Base-by-base conservation (phyloP, 2,888 invertebrate species). In the Himalopsyche tibetana region DNA sequence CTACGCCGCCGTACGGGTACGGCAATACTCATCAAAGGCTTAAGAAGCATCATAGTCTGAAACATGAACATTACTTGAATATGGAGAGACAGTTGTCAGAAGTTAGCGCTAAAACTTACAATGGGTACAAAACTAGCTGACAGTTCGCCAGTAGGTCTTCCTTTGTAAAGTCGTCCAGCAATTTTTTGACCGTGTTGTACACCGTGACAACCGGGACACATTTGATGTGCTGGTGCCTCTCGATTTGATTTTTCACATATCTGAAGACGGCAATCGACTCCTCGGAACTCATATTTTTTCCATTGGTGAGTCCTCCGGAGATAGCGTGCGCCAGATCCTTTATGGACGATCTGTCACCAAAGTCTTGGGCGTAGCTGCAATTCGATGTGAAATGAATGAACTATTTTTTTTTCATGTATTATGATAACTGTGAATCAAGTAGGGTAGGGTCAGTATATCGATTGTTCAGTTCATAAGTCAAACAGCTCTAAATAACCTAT, bases 131-230 rank as follows among this genome's bases (percentile, higher is more conserved):
- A 63, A 93, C 89, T 87, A 93, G 91, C 69, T 91, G 89, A 86
- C 92, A 92, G 88, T 93, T 93, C 87, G 92, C 90, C 91, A 90
- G 93, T 83, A 93, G 92, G 86, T 93, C 93, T 86, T 90, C 88
- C 63, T 90, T 84, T 56, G 91, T 89, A 89, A 91, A 93, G 17
- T 91, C 88, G 80, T 80, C 88, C 40, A 90, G 90, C 87, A 93
- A 89, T 89, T 92, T 90, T 69, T 92, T 89, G 90, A 90, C 91
- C 1, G 92, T 91, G 91, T 90, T 79, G 17, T 83, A 17, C 15
- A 84, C 55, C 56, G 82, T 74, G 17, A 38, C 63, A 11, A 85
- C 15, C 5, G 87, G 85, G 5, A 87, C 80, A 40, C 55, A 55
- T 6, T 51, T 82, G 40, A 42, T n/a, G 69, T 51, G 82, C 40